Conservation (phyloP, 2,113 vertebrate genomes). For the Psettodes erumei region DNA sequence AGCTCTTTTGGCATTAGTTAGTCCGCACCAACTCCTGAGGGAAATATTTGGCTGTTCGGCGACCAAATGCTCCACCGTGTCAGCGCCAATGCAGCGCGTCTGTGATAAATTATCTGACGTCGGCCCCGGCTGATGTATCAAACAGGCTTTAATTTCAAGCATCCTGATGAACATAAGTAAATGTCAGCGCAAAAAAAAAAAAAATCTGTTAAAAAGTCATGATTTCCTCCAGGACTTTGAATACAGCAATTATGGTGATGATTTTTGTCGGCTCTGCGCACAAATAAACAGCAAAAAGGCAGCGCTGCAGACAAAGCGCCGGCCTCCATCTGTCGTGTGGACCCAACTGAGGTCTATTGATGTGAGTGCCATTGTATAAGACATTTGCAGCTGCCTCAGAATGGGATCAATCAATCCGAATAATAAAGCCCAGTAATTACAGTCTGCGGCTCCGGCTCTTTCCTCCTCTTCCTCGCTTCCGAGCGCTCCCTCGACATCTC, state of each 20-base stretch:
- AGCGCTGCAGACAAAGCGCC: slow-evolving; percentile 30
- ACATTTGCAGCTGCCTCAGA: slow-evolving; percentile 71
- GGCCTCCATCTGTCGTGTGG: slow-evolving; percentile 49
- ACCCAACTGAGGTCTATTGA: slow-evolving; percentile 40
- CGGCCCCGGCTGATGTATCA: not conserved
- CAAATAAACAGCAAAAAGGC: slow-evolving; percentile 39
- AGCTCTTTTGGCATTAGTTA: not conserved
- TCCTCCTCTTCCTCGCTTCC: slow-evolving; percentile 34
- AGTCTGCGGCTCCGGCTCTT: slow-evolving; percentile 58
- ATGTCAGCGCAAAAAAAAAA: not conserved
- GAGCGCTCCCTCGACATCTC: slow-evolving; percentile 20
- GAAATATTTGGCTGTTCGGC: not conserved
- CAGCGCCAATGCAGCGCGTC: not conserved
- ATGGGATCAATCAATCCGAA: slow-evolving; percentile 76
- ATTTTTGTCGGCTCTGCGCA: slow-evolving; percentile 3
- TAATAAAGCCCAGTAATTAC: slow-evolving; percentile 74
- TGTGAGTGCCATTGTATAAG: slow-evolving; percentile 42
- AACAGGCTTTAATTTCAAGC: not conserved
- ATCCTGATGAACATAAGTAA: not conserved
- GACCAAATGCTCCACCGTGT: not conserved
- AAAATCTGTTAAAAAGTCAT: not conserved
- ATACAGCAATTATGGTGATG: slow-evolving; percentile 2
- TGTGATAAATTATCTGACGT: not conserved
- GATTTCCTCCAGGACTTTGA: slow-evolving; percentile 7
- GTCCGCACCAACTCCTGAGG: not conserved